phyloP scores from a whole-genome alignment of 1,140 invertebrate species.

The Elymnias hypermnestra region DNA sequence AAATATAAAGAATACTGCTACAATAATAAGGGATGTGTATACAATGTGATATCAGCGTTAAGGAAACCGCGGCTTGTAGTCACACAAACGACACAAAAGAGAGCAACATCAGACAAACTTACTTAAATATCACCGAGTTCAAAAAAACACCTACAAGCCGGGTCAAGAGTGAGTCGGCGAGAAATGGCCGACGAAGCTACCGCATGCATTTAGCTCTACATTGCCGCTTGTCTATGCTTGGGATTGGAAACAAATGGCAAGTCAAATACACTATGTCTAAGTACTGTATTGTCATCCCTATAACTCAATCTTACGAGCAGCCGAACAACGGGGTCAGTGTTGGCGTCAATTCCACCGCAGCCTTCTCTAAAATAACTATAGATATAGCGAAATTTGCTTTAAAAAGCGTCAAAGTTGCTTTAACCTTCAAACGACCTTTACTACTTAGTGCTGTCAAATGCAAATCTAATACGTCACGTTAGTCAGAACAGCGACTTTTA shows the following conservation, averaged over 20 bases:
- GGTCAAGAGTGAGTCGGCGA: constrained; percentile 38
- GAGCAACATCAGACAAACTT: too few relatives aligned
- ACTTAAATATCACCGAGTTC: not conserved
- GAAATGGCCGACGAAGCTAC: constrained; percentile 57
- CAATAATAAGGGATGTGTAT: constrained; percentile 55
- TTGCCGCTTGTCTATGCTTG: constrained; percentile 46
- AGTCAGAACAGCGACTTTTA: too few relatives aligned
- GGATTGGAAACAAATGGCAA: constrained; percentile 10
- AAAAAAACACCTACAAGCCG: constrained; percentile 28
- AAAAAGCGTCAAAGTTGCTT: too few relatives aligned
- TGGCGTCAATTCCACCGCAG: too few relatives aligned
- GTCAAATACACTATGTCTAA: constrained; percentile 1
- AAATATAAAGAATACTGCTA: constrained; percentile 66
- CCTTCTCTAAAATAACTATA: too few relatives aligned
- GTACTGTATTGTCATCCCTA: constrained; percentile 4
- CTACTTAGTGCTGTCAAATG: too few relatives aligned
- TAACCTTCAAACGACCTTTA: too few relatives aligned
- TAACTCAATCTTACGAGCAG: not conserved
- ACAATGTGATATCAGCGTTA: constrained; percentile 58
- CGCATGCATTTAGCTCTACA: constrained; percentile 60
- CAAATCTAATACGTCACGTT: too few relatives aligned
- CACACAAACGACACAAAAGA: constrained; percentile 8
- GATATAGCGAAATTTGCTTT: too few relatives aligned
- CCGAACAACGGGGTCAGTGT: not conserved
- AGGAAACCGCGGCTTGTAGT: constrained; percentile 43